Evolutionary conservation across 2,888 invertebrate genomes (phyloP), one percentile per base, ranked within the genome.

Genomic region (Seladonia tumulorum): DNA sequence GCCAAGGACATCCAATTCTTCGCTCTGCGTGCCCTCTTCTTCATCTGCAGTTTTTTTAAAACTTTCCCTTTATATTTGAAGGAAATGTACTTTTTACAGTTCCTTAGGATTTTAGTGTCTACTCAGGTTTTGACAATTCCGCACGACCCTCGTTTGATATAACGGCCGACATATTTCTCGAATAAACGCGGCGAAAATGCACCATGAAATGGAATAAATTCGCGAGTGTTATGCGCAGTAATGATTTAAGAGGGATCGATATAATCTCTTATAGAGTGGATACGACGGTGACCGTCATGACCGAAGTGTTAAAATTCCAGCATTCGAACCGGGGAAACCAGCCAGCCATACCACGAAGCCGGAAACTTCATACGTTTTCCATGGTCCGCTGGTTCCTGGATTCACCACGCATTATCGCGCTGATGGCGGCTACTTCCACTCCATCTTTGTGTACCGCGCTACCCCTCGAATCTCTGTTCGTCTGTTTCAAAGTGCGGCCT

Each of bases 301-400:
- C 68, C 73, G 79, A 90, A 91, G 87, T 91, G 89, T 90, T 91
- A 89, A 90, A 91, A 91, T 91, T 91, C 83, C 87, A 85, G 78
- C 89, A 81, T 89, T 79, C 78, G 81, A 77, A 87, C 81, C 82
- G 75, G 80, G 76, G 81, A 75, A 86, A 80, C 53, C 91, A 90
- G 90, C 88, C 87, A 89, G 82, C 88, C 90, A 88, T 90, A 88
- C 85, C 88, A 76, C 79, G 87, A 85, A 88, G 89, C 90, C 92
- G 89, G 91, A 90, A 90, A 90, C 92, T 93, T 93, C 93, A 93
- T 94, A 93, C 93, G 93, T 94, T 94, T 93, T 94, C 93, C 92
- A 94, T 93, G 93, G 90, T 91, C 89, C 89, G 87, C 87, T 91
- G 91, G 89, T 86, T 91, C 91, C 81, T 88, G 88, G 90, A 91